phyloP scores from a whole-genome alignment of 2,113 vertebrate species.

The Struthio camelus region DNA sequence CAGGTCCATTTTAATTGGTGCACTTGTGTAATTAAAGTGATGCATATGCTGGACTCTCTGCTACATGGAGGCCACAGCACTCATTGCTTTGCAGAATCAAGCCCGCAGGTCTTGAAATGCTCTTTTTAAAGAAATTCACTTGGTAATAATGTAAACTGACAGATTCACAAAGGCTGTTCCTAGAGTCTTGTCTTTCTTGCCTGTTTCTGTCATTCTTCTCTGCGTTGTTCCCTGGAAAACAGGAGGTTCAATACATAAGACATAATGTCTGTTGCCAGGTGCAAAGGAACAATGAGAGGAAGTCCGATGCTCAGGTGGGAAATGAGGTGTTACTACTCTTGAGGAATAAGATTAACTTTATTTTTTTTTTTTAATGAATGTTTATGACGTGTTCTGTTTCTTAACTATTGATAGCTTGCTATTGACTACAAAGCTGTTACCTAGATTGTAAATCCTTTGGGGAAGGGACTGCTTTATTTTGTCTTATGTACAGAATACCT shows the following conservation, averaged over 20 bases:
- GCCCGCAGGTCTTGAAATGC: neutral
- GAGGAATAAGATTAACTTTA: neutral
- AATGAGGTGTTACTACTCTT: neutral
- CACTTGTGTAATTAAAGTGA: constrained; percentile 21
- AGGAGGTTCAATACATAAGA: neutral
- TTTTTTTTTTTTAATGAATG: neutral
- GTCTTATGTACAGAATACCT: neutral
- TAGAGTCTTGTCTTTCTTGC: neutral
- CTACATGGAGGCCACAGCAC: neutral
- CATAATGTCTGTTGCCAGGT: constrained; percentile 21
- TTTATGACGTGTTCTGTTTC: neutral
- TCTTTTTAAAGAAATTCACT: neutral
- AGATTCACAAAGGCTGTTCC: constrained; percentile 32
- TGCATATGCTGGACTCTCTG: neutral
- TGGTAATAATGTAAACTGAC: constrained; percentile 25
- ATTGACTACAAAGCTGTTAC: neutral
- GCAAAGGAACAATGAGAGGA: constrained; percentile 27
- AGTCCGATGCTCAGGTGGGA: constrained; percentile 31
- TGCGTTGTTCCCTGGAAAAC: constrained; percentile 22
- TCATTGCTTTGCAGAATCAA: neutral
- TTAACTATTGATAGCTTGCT: neutral
- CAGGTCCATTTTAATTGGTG: neutral
- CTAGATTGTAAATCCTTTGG: neutral
- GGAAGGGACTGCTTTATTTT: neutral
- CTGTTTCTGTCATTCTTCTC: constrained; percentile 27